Evolutionary conservation across 2,888 invertebrate genomes (phyloP).

Genomic region (Opisthograptis luteolata): DNA sequence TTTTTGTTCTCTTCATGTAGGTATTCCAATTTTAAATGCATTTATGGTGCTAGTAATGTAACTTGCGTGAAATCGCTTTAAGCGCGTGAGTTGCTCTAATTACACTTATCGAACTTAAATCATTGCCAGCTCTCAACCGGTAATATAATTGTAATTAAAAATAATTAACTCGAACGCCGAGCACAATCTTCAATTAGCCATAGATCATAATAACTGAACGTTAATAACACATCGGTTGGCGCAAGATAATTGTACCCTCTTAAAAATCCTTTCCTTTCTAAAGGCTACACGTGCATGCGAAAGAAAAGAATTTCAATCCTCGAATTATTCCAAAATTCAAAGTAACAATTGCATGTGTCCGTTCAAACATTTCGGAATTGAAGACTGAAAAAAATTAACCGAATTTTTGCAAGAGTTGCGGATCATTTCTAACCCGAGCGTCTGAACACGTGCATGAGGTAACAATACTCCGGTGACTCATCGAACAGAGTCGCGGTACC

Average conservation of each 20-base stretch:
- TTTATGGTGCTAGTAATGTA: no score
- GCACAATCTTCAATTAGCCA: conserved; percentile 59
- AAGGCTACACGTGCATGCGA: conserved; percentile 50
- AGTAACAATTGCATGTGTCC: conserved; percentile 53
- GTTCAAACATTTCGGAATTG: conserved; percentile 57
- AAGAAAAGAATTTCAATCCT: conserved; percentile 32
- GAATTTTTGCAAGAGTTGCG: conserved; percentile 84
- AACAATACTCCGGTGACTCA: conserved; percentile 79
- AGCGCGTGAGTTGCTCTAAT: conserved; percentile 50
- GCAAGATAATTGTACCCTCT: conserved; percentile 45
- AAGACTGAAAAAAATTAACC: conserved; percentile 67
- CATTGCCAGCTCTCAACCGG: conserved; percentile 50
- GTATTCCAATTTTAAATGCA: no score
- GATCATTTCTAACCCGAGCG: conserved; percentile 80
- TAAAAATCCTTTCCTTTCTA: conserved; percentile 34
- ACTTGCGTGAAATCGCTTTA: conserved; percentile 47
- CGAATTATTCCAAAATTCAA: conserved; percentile 26
- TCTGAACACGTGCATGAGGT: conserved; percentile 79
- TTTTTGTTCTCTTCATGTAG: background rate
- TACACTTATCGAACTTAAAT: conserved; percentile 51
- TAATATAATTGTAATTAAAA: conserved; percentile 67
- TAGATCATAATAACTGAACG: conserved; percentile 53
- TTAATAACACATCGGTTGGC: conserved; percentile 40
- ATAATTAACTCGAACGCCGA: conserved; percentile 54
- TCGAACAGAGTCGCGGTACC: conserved; percentile 60